These are phyloP conservation scores for Ellobius talpinus DNA, from an alignment of 2,113 vertebrate genomes.

Conservation along the genomic window DNA sequence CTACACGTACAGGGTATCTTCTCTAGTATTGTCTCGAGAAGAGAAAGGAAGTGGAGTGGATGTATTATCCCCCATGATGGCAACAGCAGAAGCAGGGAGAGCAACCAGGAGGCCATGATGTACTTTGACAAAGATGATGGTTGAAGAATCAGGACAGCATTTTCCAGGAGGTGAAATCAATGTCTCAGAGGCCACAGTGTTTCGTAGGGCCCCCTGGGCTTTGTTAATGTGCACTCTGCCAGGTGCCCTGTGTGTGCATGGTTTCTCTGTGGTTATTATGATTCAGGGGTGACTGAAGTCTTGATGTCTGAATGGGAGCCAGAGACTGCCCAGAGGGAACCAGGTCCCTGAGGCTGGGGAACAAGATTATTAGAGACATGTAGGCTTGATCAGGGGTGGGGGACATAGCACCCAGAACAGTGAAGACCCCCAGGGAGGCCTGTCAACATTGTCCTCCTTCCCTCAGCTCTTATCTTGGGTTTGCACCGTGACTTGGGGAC, in stretches of 20 bases:
- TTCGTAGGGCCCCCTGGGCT: background rate
- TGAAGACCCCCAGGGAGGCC: background rate
- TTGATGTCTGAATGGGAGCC: background rate
- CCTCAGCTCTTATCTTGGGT: background rate
- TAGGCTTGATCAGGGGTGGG: background rate
- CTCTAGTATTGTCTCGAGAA: background rate
- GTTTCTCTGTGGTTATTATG: background rate
- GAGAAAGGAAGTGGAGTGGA: background rate
- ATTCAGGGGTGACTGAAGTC: background rate
- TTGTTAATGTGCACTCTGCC: background rate
- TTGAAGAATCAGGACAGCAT: background rate
- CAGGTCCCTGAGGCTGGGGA: background rate
- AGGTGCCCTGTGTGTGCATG: background rate
- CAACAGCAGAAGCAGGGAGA: fast-evolving
- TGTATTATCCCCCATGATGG: background rate
- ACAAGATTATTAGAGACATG: background rate
- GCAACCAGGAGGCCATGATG: background rate
- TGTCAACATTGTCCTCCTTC: no score
- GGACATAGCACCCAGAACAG: background rate
- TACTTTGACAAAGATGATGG: background rate
- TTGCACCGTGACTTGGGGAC: background rate
- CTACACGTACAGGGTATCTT: background rate
- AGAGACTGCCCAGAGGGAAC: background rate
- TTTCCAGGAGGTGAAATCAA: background rate
- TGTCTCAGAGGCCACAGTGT: background rate